Evolutionary conservation across 2,797 vertebrate genomes (phyloP), one percentile per base, ranked within the genome.

Genomic region (Chelon auratus): DNA sequence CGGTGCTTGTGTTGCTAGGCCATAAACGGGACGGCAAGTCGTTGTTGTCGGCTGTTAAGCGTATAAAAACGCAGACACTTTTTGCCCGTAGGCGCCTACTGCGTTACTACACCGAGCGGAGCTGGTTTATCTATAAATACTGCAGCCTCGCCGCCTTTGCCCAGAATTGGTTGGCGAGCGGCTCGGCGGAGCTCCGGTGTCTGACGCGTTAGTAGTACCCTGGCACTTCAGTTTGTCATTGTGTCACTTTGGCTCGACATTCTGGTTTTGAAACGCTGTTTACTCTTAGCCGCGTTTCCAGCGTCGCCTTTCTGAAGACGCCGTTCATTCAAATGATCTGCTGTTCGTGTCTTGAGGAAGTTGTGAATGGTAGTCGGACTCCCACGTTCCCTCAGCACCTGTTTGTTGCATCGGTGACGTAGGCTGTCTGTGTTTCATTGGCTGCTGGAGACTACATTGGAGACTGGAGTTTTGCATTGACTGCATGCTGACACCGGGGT

Each of bases 361-460:
- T 91, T 92, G 82, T 89, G 89, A 89, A 86, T 77, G 81, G 81
- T 68, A 60, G 64, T 43, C 45, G 2, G 64, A 52, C 64, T 75
- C 72, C 84, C 78, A 81, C 82, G 85, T 79, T 83, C 68, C 52
- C 69, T 14, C 75, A 82, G 83, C 92, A 93, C 90, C 92, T 90
- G 91, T 90, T 90, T 77, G 89, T 83, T 86, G 73, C 81, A 33
- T 1, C 74, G 72, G 51, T 92, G 91, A 93, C 92, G 90, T 92
- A 73, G 78, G 5, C 59, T n/a, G 54, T 54, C 42, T 18, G 71
- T 9, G 33, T 89, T 40, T 83, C 65, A 91, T 91, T 90, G 88
- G 89, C 82, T 82, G 4, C 39, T 8, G 30, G 30, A 4, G 50
- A 5, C 50, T 55, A 62, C 62, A n/a, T 33, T 7, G 30, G 30